Evolutionary conservation across 2,113 vertebrate species (phyloP).

Genomic region (Apistogramma diplotaenia): DNA sequence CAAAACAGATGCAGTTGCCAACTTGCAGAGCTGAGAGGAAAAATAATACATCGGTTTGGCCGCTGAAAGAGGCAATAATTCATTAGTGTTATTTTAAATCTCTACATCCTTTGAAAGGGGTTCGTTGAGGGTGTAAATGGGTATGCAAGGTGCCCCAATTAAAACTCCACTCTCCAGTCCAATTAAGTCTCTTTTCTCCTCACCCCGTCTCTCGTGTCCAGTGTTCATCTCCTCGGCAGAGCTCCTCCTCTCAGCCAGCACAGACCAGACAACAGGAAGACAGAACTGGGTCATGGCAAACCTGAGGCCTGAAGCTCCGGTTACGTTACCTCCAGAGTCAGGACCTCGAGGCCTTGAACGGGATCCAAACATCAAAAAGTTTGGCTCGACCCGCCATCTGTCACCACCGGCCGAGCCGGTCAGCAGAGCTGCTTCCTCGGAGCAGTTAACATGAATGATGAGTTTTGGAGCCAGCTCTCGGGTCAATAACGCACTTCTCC

Average conservation of each 20-base stretch:
- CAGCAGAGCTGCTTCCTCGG: neutral
- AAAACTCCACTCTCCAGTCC: neutral
- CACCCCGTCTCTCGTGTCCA: neutral
- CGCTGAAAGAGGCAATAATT: neutral
- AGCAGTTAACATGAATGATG: conserved; percentile 8
- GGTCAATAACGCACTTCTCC: conserved; percentile 18
- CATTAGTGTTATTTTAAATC: neutral
- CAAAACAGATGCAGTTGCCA: neutral
- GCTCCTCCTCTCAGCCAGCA: neutral
- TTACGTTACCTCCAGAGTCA: conserved; percentile 55
- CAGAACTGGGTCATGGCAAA: conserved; percentile 69
- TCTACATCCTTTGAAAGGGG: neutral
- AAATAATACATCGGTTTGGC: neutral
- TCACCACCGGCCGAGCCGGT: conserved; percentile 1
- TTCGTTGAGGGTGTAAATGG: neutral
- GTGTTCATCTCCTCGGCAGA: neutral
- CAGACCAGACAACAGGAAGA: conserved; percentile 30
- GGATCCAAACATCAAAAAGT: conserved; percentile 47
- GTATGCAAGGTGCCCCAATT: neutral
- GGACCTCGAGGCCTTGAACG: conserved; percentile 14
- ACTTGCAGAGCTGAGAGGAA: neutral
- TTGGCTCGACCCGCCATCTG: neutral
- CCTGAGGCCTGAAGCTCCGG: conserved; percentile 57
- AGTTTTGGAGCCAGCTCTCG: neutral
- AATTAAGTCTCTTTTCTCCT: neutral